Conservation (phyloP, 2,888 invertebrate genomes). For the Parnassius orleans region DNA sequence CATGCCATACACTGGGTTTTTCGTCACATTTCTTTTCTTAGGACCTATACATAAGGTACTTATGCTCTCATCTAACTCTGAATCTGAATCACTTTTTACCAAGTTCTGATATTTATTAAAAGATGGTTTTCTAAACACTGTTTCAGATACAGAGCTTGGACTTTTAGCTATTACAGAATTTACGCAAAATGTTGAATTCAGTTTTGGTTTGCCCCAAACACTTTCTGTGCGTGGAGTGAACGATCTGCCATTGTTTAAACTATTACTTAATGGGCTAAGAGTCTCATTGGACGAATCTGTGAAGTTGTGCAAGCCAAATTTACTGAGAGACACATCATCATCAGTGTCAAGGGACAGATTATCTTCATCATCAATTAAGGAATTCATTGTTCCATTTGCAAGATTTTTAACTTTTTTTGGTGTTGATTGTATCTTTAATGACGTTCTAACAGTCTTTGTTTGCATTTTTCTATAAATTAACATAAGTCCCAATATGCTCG, state of each 20-base stretch:
- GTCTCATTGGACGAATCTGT: constrained; percentile 68
- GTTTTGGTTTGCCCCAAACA: constrained; percentile 64
- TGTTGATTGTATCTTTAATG: constrained; percentile 39
- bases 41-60: constrained; percentile 75
- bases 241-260: constrained; percentile 57
- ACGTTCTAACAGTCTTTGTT: constrained; percentile 37
- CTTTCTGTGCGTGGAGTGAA: constrained; percentile 61
- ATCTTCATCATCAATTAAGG: constrained; percentile 53
- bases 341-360: constrained; percentile 60
- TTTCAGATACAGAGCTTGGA: constrained; percentile 58
- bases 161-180: constrained; percentile 57
- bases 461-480: constrained; percentile 57
- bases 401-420: constrained; percentile 58
- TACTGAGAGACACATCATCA: constrained; percentile 71
- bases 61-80: constrained; percentile 78
- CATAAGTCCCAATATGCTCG: constrained; percentile 53
- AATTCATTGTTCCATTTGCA: constrained; percentile 44
- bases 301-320: constrained; percentile 67
- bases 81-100: constrained; percentile 67
- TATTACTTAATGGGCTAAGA: constrained; percentile 48
- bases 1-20: constrained; percentile 72
- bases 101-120: constrained; percentile 68
- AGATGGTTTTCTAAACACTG: constrained; percentile 64
- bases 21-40: constrained; percentile 57
- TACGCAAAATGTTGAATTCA: constrained; percentile 67